A percentile compares a stretch with the other conserved stretches of the same genome.
These are phyloP conservation scores for Ctenopoma multispine DNA, from an alignment of 2,797 vertebrate genomes.

Conservation along the genomic window DNA sequence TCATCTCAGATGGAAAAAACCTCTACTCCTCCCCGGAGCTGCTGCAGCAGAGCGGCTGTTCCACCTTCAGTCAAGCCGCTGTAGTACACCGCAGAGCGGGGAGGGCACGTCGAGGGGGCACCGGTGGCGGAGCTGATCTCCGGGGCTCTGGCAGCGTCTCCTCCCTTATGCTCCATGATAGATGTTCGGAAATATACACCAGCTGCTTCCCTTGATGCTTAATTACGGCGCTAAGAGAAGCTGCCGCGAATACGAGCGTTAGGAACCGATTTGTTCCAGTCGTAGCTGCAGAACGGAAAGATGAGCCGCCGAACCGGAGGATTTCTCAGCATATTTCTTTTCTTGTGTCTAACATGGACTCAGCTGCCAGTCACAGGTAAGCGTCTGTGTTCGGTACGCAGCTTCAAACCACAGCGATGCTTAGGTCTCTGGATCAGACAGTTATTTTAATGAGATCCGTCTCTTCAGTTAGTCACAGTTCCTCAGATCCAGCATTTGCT, in stretches of 20 bases:
- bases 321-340: slow-evolving; percentile 35
- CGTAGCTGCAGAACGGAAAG: slow-evolving; percentile 3
- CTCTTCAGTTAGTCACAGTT: not conserved
- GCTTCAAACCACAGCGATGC: not conserved
- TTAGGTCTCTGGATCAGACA: rapidly evolving
- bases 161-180: slow-evolving; percentile 10
- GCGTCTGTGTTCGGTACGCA: not conserved
- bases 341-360: slow-evolving; percentile 45
- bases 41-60: slow-evolving; percentile 23
- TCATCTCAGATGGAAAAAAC: not conserved
- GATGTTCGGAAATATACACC: slow-evolving; percentile 4
- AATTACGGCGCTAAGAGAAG: not conserved
- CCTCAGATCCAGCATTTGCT: too few species aligned
- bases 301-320: slow-evolving; percentile 30
- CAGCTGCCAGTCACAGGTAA: slow-evolving; percentile 72
- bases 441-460: not conserved
- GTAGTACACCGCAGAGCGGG: slow-evolving; percentile 30
- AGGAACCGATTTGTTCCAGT: not conserved
- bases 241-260: not conserved
- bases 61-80: slow-evolving; percentile 25
- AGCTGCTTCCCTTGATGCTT: slow-evolving; percentile 11
- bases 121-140: slow-evolving; percentile 14
- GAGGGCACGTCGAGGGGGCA: slow-evolving; percentile 15
- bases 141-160: slow-evolving; percentile 20
- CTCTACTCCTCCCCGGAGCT: not conserved